phyloP scores from a whole-genome alignment of 2,888 invertebrate species.

The Torymus tubicola region DNA sequence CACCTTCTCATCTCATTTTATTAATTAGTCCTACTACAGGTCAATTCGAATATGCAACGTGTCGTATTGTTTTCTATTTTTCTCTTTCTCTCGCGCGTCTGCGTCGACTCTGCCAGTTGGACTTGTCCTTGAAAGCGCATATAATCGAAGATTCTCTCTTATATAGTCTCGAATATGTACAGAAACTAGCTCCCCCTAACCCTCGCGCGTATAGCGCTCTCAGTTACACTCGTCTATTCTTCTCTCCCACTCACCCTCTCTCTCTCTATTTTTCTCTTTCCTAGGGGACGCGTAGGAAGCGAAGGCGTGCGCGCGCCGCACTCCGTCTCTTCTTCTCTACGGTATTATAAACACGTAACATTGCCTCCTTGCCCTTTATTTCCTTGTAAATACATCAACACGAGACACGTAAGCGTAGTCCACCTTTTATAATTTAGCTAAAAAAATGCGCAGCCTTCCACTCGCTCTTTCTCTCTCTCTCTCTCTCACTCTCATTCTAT shows the following conservation, averaged over 20 bases:
- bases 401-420: slow-evolving; percentile 73
- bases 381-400: slow-evolving; percentile 32
- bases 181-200: slow-evolving; percentile 27
- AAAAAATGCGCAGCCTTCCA: slow-evolving; percentile 27
- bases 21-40: slow-evolving; percentile 8
- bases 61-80: not conserved
- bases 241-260: too few species aligned
- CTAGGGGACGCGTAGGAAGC: slow-evolving; percentile 11
- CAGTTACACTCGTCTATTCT: too few species aligned
- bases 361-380: slow-evolving; percentile 6
- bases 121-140: slow-evolving; percentile 38
- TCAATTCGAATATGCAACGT: slow-evolving; percentile 21
- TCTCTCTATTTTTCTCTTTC: not conserved
- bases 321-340: not conserved
- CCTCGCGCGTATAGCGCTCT: not conserved
- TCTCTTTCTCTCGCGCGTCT: slow-evolving; percentile 32
- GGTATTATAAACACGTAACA: slow-evolving; percentile 45
- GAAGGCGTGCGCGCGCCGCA: slow-evolving; percentile 5
- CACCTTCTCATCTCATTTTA: slow-evolving; percentile 2
- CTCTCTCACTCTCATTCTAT: not conserved
- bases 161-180: slow-evolving; percentile 49
- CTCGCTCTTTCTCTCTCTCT: not conserved
- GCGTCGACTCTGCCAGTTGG: slow-evolving; percentile 36
- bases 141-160: slow-evolving; percentile 20
- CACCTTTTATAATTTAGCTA: slow-evolving; percentile 57